Conservation (phyloP, 2,113 vertebrate genomes). For the Bungarus multicinctus region DNA sequence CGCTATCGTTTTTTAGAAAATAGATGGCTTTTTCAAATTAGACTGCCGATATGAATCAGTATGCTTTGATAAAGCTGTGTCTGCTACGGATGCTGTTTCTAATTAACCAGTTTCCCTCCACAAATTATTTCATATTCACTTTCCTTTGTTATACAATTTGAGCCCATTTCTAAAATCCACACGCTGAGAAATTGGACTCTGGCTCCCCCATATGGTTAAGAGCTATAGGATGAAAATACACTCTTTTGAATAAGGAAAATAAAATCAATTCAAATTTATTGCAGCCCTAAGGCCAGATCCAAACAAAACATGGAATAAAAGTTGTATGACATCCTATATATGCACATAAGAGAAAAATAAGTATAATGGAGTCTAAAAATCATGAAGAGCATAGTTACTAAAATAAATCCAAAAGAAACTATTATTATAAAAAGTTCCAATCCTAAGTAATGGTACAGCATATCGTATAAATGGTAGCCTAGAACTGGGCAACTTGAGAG, state of each 20-base stretch:
- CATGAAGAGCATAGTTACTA: neutral
- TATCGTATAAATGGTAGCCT: neutral
- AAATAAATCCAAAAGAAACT: neutral
- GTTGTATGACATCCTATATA: neutral
- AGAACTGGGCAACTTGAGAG: neutral
- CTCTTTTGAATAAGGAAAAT: neutral
- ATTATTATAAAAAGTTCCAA: neutral
- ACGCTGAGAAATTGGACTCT: neutral
- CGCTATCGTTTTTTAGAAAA: neutral
- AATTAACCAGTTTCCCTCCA: neutral
- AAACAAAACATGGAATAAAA: neutral
- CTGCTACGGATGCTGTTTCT: neutral
- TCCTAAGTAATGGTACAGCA: neutral
- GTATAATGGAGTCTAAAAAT: neutral
- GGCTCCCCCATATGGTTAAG: conserved; percentile 43
- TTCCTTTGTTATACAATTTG: neutral
- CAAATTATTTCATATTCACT: neutral
- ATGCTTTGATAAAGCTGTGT: neutral
- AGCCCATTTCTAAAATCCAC: neutral
- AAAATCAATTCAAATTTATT: neutral
- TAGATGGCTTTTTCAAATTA: neutral
- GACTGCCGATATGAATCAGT: neutral
- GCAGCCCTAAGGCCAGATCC: neutral
- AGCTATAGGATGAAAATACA: neutral
- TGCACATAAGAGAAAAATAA: neutral